Percentiles rank a stretch among this genome's conserved stretches.
These are phyloP conservation scores for Bergia puertoricense DNA, from an alignment of 92 coral and sea anemone species.

Conservation along the genomic window DNA sequence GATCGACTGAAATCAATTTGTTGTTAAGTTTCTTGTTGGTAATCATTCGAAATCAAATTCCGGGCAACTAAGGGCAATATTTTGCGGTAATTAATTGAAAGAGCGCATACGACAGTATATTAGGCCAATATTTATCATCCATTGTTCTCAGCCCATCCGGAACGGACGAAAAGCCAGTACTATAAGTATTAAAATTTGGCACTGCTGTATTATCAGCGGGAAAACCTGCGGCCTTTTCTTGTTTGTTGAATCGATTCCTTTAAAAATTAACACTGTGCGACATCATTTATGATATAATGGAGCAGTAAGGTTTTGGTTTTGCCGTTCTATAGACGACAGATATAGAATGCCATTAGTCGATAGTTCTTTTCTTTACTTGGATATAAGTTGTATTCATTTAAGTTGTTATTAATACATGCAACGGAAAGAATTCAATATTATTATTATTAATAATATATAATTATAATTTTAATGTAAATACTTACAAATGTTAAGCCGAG, in stretches of 20 bases:
- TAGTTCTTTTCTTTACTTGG: not conserved
- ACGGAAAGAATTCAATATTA: not conserved
- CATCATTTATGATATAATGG: not conserved
- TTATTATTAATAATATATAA: too few species aligned
- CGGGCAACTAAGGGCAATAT: slow-evolving; percentile 10
- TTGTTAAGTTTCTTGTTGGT: not conserved
- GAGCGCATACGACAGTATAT: slow-evolving; percentile 15
- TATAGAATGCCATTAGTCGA: not conserved
- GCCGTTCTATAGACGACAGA: not conserved
- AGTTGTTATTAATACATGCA: not conserved
- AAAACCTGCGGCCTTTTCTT: not conserved
- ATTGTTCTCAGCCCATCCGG: slow-evolving; percentile 26
- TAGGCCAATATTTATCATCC: slow-evolving; percentile 1
- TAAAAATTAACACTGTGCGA: not conserved
- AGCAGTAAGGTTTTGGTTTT: not conserved
- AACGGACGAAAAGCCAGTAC: slow-evolving; percentile 21
- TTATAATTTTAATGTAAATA: too few species aligned
- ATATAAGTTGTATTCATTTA: not conserved
- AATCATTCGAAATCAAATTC: not conserved
- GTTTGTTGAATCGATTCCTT: not conserved
- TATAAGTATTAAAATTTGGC: not conserved
- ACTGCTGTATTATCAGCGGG: not conserved
- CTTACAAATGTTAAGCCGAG: not conserved
- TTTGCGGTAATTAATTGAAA: slow-evolving; percentile 36
- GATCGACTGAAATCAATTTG: not conserved